Base-by-base conservation (phyloP, 2,113 vertebrate genomes). In the Mus musculus region DNA sequence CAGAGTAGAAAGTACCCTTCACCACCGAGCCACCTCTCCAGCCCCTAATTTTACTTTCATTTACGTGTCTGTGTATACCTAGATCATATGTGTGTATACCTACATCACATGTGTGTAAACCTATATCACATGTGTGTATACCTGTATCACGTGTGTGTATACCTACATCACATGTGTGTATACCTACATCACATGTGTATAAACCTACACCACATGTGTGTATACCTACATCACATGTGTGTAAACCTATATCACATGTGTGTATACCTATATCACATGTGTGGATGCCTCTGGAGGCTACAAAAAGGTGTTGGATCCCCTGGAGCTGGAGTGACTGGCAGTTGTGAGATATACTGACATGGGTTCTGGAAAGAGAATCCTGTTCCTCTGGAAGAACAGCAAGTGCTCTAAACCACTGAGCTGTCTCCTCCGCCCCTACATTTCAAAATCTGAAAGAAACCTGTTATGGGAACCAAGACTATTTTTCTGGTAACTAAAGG, bases 401-500 rank as follows among this genome's bases (percentile, higher is more conserved):
- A 46, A 46, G 39, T 33, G 17, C 2, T 65, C 61, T 33, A 7
- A 84, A 85, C 39, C 39, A 4, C 26, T 65, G 39, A 65, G 16
- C 61, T 46, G 16, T 33, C 42, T 86, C 63, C 10, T 19, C 28
- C 22, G 30, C 2, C 28, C 84, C 10, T 71, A 71, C 17, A 52
- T 9, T 88, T 94, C 69, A 12, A 16, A 52, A 52, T 73, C 33
- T 46, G n/a, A 86, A 81, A 90, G n/a, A 72, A 36, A 36, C 59
- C 77, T 78, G 9, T 93, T 76, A 36, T 19, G 42, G 11, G 77
- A 33, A 61, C 94, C 28, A 42, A 26, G 19, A 26, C 42, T 90
- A 9, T 77, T 93, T 88, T 88, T 61, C 76, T 86, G 52, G 72
- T 90, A 93, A 90, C 81, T 67, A 90, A 42, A 90, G 72, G 52